phyloP scores from a whole-genome alignment of 2,797 vertebrate species.

The Calcarius lapponicus region DNA sequence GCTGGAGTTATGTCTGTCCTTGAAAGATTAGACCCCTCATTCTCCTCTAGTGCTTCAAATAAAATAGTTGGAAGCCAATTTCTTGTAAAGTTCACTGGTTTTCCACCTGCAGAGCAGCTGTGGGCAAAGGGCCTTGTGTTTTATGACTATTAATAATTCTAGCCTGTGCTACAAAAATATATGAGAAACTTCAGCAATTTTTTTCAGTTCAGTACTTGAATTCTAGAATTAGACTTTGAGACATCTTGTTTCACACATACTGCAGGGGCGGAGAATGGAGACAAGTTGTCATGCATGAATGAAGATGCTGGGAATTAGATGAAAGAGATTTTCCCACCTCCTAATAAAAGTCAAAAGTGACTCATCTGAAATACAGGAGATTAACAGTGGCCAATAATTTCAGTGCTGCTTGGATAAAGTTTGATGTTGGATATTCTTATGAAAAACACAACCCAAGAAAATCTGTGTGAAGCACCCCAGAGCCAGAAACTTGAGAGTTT shows the following conservation, averaged over 20 bases:
- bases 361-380: slow-evolving; percentile 66
- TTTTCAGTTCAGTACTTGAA: slow-evolving; percentile 62
- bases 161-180: slow-evolving; percentile 31
- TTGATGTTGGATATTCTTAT: slow-evolving; percentile 32
- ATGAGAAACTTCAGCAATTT: slow-evolving; percentile 41
- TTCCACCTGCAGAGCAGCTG: slow-evolving; percentile 39
- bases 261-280: slow-evolving; percentile 54
- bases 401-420: slow-evolving; percentile 26
- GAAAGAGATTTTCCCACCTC: slow-evolving; percentile 67
- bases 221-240: slow-evolving; percentile 67
- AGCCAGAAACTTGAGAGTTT: background rate
- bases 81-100: slow-evolving; percentile 33
- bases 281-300: slow-evolving; percentile 60
- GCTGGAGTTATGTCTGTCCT: slow-evolving; percentile 43
- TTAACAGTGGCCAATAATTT: slow-evolving; percentile 65
- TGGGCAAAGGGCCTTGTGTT: slow-evolving; percentile 43
- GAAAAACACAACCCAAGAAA: slow-evolving; percentile 38
- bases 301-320: slow-evolving; percentile 48
- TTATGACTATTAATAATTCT: slow-evolving; percentile 62
- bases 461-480: background rate
- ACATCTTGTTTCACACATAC: slow-evolving; percentile 62
- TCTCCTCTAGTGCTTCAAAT: slow-evolving; percentile 52
- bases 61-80: slow-evolving; percentile 59
- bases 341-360: slow-evolving; percentile 73
- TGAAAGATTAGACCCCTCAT: slow-evolving; percentile 38